phyloP scores from a whole-genome alignment of 2,888 invertebrate species.

The Mimachlamys varia region DNA sequence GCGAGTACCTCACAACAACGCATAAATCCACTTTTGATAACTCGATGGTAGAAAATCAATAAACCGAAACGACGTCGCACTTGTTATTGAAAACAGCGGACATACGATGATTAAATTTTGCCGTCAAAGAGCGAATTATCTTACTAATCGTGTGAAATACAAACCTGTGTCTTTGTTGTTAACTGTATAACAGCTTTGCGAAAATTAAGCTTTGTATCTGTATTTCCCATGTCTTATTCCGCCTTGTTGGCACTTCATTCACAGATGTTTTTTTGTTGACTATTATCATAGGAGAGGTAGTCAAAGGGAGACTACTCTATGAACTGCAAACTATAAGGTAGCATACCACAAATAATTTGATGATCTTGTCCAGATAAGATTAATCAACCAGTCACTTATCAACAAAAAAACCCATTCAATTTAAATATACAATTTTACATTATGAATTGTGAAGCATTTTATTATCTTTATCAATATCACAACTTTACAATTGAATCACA shows the following conservation, averaged over 20 bases:
- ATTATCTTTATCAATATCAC: too few species aligned
- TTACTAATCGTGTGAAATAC: not conserved
- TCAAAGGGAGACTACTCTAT: not conserved
- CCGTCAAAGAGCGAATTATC: not conserved
- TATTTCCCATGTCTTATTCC: slow-evolving; percentile 93
- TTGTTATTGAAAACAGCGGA: not conserved
- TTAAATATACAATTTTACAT: too few species aligned
- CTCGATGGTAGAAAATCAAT: not conserved
- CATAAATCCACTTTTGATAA: not conserved
- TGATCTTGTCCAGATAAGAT: too few species aligned
- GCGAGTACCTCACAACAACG: not conserved
- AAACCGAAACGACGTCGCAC: slow-evolving; percentile 18
- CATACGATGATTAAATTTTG: not conserved
- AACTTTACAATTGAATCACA: too few species aligned
- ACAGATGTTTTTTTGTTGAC: slow-evolving; percentile 28
- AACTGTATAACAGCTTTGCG: slow-evolving; percentile 98
- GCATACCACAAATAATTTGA: not conserved
- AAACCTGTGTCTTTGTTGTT: slow-evolving; percentile 96
- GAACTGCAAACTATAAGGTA: not conserved
- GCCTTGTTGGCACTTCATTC: slow-evolving; percentile 14
- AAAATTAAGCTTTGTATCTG: slow-evolving; percentile 98
- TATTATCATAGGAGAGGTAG: slow-evolving; percentile 37
- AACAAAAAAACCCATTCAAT: too few species aligned
- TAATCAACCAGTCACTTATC: too few species aligned
- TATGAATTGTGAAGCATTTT: too few species aligned